Conservation (phyloP, 1,140 invertebrate species). For the Periplaneta americana region DNA sequence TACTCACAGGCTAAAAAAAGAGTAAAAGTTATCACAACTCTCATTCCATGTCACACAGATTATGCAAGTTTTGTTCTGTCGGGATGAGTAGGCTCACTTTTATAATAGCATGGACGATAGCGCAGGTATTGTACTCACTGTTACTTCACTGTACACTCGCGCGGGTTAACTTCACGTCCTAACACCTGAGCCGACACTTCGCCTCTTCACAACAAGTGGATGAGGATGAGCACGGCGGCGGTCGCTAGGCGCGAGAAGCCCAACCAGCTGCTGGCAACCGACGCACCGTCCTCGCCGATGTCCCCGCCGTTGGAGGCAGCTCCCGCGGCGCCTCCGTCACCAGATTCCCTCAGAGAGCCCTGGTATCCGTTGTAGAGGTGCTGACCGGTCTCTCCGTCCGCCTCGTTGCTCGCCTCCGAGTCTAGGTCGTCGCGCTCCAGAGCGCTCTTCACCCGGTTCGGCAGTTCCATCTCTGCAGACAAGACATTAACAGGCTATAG, state of each 20-base stretch:
- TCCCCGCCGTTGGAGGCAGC: background rate
- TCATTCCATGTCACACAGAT: background rate
- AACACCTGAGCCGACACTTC: background rate
- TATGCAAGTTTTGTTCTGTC: background rate
- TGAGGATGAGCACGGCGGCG: background rate
- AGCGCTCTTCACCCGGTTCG: slow-evolving; percentile 10
- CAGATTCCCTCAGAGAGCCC: background rate
- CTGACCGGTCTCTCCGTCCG: slow-evolving; percentile 1
- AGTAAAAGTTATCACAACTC: background rate
- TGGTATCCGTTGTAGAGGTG: slow-evolving; percentile 11
- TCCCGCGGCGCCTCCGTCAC: background rate
- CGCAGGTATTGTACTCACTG: background rate
- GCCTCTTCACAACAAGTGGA: background rate
- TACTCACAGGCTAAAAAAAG: background rate
- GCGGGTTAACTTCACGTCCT: background rate
- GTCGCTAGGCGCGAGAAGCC: background rate
- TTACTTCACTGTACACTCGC: background rate
- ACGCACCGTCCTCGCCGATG: background rate
- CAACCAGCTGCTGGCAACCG: background rate
- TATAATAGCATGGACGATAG: background rate
- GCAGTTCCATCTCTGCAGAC: slow-evolving; percentile 15
- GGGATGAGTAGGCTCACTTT: background rate
- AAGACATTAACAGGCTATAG: no score
- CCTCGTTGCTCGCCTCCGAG: slow-evolving; percentile 1
- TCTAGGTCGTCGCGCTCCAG: slow-evolving; percentile 10